These are phyloP conservation scores for Cryptoprocta ferox DNA, from an alignment of 2,797 vertebrate species.

Conservation along the genomic window DNA sequence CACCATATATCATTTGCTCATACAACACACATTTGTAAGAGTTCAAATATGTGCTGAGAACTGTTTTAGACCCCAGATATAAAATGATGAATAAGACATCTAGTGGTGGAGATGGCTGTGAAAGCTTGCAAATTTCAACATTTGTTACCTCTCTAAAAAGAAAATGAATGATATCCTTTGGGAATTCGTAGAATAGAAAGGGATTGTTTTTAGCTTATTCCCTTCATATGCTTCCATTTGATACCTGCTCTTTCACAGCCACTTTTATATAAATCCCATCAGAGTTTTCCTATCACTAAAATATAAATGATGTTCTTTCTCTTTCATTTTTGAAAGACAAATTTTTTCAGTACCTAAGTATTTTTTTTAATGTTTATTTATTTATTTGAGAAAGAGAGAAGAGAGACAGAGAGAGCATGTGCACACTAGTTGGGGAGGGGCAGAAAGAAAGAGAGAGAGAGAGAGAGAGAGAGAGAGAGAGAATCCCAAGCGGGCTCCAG, in stretches of 20 bases:
- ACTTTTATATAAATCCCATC: background rate
- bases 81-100: background rate
- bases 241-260: background rate
- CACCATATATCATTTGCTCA: background rate
- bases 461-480: too few relatives aligned
- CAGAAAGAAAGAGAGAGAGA: too few relatives aligned
- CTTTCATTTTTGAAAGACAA: background rate
- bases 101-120: background rate
- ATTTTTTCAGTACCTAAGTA: background rate
- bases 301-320: background rate
- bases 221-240: background rate
- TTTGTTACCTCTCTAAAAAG: background rate
- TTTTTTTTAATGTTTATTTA: background rate
- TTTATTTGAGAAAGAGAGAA: too few relatives aligned
- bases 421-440: too few relatives aligned
- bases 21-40: background rate
- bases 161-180: background rate
- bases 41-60: background rate
- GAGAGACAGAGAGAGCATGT: too few relatives aligned
- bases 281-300: background rate
- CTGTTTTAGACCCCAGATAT: background rate
- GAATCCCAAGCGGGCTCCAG: too few relatives aligned
- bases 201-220: background rate
- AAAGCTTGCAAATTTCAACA: background rate
- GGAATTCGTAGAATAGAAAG: background rate